Base-by-base conservation (phyloP, 2,888 invertebrate genomes). In the Blastobasis lacticolella region DNA sequence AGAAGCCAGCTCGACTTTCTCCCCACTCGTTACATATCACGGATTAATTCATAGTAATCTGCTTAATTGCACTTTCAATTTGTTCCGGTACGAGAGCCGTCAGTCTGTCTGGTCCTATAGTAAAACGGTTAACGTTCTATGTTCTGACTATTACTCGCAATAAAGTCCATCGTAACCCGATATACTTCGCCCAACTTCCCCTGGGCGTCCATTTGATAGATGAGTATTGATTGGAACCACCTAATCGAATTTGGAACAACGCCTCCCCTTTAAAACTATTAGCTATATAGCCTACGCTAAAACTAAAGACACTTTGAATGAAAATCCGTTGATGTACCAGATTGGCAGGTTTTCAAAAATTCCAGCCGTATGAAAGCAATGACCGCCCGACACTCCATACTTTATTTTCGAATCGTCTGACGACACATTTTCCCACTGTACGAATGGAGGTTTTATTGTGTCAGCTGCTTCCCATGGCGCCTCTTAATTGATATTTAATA, bases 181-280 rank as follows among this genome's bases (percentile, higher is more conserved):
- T 49, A 48, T 50, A 46, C 46, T 46, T 41, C 37, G 51, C 59
- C 60, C 61, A 62, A 61, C 60, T 61, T 40, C 54, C 54, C 53
- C 53, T 48, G 49, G 55, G 52, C 60, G 60, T 61, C 63, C 64
- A 69, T 70, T 69, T 66, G 62, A 63, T 64, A 64, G 68, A 69
- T 69, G 59, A 62, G 65, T 69, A 73, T 69, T 66, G 66, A 69
- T 67, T 63, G 59, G 59, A 54, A 62, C 58, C 52, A 54, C 53
- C 55, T 42, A 47, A 45, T 50, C 49, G 49, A 47, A 49, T 53
- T 49, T 48, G 48, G 43, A 41, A 41, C 8, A 8, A 7, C 7
- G 7, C 9, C 9, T 9, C 41, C 4, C 1, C 41, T 41, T 8
- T 41, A 41, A 23, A 23, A 23, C 23, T 23, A 23, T 23, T 23